A percentile compares a stretch with the other conserved stretches of the same genome.
These are phyloP conservation scores for Athrips mouffetella DNA, from an alignment of 2,888 invertebrate genomes.

Conservation along the genomic window DNA sequence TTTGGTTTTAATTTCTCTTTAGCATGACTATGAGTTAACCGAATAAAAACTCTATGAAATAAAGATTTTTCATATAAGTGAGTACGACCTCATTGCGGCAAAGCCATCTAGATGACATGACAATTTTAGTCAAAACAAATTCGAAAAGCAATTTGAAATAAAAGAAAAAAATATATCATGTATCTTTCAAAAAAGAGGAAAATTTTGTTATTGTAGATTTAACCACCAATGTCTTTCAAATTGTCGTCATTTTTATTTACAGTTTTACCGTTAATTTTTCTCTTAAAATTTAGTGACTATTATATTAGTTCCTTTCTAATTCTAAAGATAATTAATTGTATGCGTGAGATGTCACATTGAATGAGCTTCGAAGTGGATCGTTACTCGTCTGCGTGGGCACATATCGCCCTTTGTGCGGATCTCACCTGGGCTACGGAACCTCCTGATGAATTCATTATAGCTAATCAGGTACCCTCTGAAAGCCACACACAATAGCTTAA, in stretches of 20 bases:
- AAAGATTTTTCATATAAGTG: no score
- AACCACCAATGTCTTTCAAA: conserved; percentile 73
- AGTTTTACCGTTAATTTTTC: conserved; percentile 69
- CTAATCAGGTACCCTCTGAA: conserved; percentile 61
- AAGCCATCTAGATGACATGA: conserved; percentile 71
- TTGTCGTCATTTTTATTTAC: conserved; percentile 73
- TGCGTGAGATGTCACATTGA: conserved; percentile 74
- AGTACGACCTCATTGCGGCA: no score
- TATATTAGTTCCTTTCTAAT: conserved; percentile 65
- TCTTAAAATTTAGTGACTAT: conserved; percentile 68
- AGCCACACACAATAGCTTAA: conserved; percentile 11
- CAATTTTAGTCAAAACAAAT: conserved; percentile 60
- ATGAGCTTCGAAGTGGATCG: conserved; percentile 76
- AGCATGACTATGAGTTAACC: no score
- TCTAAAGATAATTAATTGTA: conserved; percentile 65
- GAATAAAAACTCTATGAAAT: no score
- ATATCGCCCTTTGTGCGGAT: conserved; percentile 75
- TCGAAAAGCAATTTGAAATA: conserved; percentile 70
- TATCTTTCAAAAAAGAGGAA: conserved; percentile 73
- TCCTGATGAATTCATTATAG: conserved; percentile 70
- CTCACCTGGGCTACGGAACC: conserved; percentile 72
- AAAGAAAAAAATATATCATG: conserved; percentile 65
- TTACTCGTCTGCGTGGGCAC: conserved; percentile 71
- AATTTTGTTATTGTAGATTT: conserved; percentile 75
- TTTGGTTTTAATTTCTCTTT: no score